A percentile compares a stretch with the other conserved stretches of the same genome.
phyloP scores from a whole-genome alignment of 2,113 vertebrate genomes.

The Corythornis vintsioides region DNA sequence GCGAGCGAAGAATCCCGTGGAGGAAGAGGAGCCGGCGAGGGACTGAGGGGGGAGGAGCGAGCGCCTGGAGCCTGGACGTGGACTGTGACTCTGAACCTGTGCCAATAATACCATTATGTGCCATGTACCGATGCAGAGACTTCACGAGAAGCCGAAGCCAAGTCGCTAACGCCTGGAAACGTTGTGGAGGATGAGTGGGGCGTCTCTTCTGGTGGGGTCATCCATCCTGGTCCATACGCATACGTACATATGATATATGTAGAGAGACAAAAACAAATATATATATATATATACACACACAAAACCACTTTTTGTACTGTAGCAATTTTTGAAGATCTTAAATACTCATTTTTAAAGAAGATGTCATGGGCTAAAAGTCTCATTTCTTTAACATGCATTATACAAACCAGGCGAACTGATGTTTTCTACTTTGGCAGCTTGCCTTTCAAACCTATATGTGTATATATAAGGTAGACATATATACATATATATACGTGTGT shows the following conservation, averaged over 20 bases:
- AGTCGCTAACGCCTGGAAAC: slow-evolving; percentile 1
- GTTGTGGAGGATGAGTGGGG: slow-evolving; percentile 54
- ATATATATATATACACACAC: slow-evolving; percentile 70
- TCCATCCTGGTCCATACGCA: slow-evolving; percentile 71
- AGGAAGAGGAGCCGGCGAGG: neutral
- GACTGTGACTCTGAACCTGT: slow-evolving; percentile 92
- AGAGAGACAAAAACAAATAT: slow-evolving; percentile 56
- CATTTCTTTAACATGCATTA: slow-evolving; percentile 71
- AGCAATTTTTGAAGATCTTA: slow-evolving; percentile 82
- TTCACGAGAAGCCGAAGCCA: slow-evolving; percentile 40
- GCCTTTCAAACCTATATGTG: slow-evolving; percentile 43
- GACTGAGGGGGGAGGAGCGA: neutral
- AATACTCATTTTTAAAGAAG: slow-evolving; percentile 78
- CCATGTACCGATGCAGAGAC: slow-evolving; percentile 87
- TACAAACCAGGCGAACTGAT: slow-evolving; percentile 47
- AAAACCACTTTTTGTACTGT: slow-evolving; percentile 78
- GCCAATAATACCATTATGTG: slow-evolving; percentile 99
- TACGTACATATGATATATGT: slow-evolving; percentile 68
- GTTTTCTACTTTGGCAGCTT: slow-evolving; percentile 76
- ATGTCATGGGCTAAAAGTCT: slow-evolving; percentile 67
- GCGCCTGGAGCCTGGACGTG: slow-evolving; percentile 67
- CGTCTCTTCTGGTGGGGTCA: slow-evolving; percentile 69
- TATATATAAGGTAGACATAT: slow-evolving; percentile 23
- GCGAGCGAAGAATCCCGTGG: neutral
- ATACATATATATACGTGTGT: slow-evolving; percentile 51